Evolutionary conservation across 2,888 invertebrate genomes (phyloP).

Genomic region (Agrochola circellaris): DNA sequence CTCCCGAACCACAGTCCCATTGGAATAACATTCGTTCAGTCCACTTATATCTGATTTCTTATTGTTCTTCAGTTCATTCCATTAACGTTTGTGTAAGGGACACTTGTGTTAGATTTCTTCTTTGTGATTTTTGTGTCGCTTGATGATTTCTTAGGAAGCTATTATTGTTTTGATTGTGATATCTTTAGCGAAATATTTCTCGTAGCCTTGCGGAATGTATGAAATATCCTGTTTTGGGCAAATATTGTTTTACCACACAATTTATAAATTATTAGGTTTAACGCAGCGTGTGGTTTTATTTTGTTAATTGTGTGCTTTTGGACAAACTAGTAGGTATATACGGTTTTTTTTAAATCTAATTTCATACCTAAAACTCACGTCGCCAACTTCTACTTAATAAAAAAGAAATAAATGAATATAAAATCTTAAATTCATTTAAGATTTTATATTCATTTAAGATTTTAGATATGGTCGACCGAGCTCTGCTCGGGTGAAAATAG

Average conservation of each 20-base stretch:
- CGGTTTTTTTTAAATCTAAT: too few relatives aligned
- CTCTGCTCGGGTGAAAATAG: too few relatives aligned
- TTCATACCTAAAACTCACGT: too few relatives aligned
- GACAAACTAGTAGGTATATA: too few relatives aligned
- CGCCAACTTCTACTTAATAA: too few relatives aligned
- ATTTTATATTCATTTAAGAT: too few relatives aligned
- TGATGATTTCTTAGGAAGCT: slow-evolving; percentile 46
- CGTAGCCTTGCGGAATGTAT: not conserved
- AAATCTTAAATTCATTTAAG: too few relatives aligned
- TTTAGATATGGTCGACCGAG: too few relatives aligned
- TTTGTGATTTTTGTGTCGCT: slow-evolving; percentile 60
- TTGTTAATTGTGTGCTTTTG: not conserved
- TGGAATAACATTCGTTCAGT: slow-evolving; percentile 85
- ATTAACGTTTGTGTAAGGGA: slow-evolving; percentile 83
- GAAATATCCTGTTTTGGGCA: not conserved
- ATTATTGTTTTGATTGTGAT: slow-evolving; percentile 48
- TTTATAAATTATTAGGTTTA: not conserved
- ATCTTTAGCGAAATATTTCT: slow-evolving; percentile 19
- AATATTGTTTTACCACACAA: slow-evolving; percentile 10
- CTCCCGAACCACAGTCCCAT: slow-evolving; percentile 69
- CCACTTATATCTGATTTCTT: slow-evolving; percentile 89
- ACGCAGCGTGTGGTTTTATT: not conserved
- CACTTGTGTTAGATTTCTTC: slow-evolving; percentile 75
- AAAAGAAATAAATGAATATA: too few relatives aligned
- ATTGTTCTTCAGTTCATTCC: slow-evolving; percentile 86